A percentile compares a stretch with the other conserved stretches of the same genome.
phyloP scores from a whole-genome alignment of 53 echinoderm and acorn worm species.

The Antedon mediterranea region DNA sequence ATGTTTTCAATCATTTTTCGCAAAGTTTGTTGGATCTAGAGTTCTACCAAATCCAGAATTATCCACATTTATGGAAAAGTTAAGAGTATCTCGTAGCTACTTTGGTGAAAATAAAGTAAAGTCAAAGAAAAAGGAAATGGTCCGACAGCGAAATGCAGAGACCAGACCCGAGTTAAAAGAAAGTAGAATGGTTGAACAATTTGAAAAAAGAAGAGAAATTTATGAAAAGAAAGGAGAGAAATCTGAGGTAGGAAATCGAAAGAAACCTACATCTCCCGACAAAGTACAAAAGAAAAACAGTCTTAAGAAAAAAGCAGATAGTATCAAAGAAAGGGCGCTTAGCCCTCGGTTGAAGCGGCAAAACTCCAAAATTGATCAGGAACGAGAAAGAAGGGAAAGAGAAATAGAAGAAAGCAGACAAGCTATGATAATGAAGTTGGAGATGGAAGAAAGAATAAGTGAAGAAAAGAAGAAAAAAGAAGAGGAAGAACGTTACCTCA shows the following conservation, averaged over 20 bases:
- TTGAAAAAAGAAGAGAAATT: constrained; percentile 10
- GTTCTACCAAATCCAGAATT: constrained; percentile 67
- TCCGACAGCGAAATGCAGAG: neutral
- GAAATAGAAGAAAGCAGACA: neutral
- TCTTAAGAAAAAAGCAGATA: neutral
- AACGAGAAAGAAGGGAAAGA: neutral
- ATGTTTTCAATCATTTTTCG: constrained; percentile 84
- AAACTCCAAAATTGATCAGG: neutral
- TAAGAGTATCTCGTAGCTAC: constrained; percentile 35
- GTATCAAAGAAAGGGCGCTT: neutral
- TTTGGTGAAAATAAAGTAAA: constrained; percentile 10
- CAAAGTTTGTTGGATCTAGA: constrained; percentile 73
- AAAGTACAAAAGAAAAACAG: neutral
- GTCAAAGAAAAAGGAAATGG: neutral
- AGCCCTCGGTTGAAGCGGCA: neutral
- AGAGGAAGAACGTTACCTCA: neutral
- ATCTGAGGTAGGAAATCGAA: neutral
- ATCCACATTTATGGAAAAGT: constrained; percentile 39
- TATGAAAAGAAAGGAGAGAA: constrained; percentile 4
- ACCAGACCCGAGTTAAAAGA: constrained; percentile 12
- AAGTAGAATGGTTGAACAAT: neutral
- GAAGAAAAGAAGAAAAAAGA: neutral
- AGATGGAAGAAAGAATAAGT: neutral
- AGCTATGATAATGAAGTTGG: neutral
- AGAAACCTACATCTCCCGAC: neutral